Percentiles rank a stretch among this genome's conserved stretches.
These are phyloP conservation scores for Jaculus jaculus DNA, from an alignment of 2,113 vertebrate species.

Conservation along the genomic window DNA sequence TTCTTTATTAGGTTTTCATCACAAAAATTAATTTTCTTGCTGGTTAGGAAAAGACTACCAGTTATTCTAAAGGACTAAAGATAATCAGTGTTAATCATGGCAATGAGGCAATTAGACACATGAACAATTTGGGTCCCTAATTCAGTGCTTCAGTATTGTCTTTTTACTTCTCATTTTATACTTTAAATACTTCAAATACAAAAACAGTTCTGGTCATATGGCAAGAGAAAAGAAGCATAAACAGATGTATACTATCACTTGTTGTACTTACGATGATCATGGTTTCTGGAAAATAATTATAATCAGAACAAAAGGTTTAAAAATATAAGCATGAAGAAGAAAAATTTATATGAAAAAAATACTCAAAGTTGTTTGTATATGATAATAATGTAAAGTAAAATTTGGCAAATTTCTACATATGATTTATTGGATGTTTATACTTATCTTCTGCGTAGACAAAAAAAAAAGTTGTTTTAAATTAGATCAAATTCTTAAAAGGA, in stretches of 20 bases:
- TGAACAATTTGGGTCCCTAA: not conserved
- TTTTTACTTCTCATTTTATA: not conserved
- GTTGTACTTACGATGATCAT: no score
- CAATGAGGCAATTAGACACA: conserved; percentile 28
- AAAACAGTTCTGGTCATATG: conserved; percentile 5
- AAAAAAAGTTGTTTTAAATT: no score
- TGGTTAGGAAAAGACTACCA: conserved; percentile 49
- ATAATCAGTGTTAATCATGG: conserved; percentile 45
- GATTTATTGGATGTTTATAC: no score
- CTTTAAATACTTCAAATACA: conserved; percentile 59
- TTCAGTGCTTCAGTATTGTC: conserved; percentile 4
- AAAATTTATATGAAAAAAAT: no score
- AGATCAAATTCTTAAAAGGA: no score
- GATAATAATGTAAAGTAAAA: no score
- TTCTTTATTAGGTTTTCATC: conserved; percentile 42
- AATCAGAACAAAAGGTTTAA: no score
- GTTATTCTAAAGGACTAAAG: conserved; percentile 36
- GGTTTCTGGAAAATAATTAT: no score
- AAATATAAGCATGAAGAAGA: no score
- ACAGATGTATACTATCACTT: conserved; percentile 10
- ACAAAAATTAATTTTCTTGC: conserved; percentile 41
- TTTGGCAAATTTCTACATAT: no score
- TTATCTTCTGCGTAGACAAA: no score
- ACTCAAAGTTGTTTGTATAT: no score
- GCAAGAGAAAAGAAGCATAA: conserved; percentile 33